phyloP scores from a whole-genome alignment of 2,797 vertebrate species.

The Gymnoscopelus braueri region DNA sequence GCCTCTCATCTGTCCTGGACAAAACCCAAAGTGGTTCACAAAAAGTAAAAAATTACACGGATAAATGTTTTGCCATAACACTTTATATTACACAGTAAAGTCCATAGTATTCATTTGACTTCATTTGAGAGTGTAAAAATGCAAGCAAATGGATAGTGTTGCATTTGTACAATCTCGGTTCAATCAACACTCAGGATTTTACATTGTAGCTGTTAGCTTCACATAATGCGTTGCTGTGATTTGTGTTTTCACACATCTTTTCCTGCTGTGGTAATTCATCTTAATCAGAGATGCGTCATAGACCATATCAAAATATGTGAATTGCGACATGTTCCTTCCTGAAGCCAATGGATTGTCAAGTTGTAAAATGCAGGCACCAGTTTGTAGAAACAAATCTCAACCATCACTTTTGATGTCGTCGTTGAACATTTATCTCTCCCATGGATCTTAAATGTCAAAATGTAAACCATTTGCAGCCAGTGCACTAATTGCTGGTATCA shows the following conservation, averaged over 20 bases:
- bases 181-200: neutral
- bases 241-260: slow-evolving; percentile 14
- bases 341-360: slow-evolving; percentile 16
- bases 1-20: too few relatives aligned
- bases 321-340: slow-evolving; percentile 27
- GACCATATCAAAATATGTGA: slow-evolving; percentile 5
- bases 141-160: too few relatives aligned
- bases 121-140: too few relatives aligned
- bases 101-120: too few relatives aligned
- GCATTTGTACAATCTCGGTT: too few relatives aligned
- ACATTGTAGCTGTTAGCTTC: neutral
- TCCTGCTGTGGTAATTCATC: slow-evolving; percentile 5
- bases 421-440: neutral
- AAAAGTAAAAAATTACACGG: too few relatives aligned
- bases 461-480: slow-evolving; percentile 14
- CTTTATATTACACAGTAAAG: too few relatives aligned
- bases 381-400: slow-evolving; percentile 20
- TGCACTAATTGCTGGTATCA: neutral
- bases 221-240: neutral
- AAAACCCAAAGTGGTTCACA: too few relatives aligned
- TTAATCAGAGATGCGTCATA: slow-evolving; percentile 11
- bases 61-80: too few relatives aligned
- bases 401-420: slow-evolving; percentile 17
- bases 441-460: slow-evolving; percentile 10
- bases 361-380: neutral